Conservation (phyloP, 2,888 invertebrate species). For the Cerceris ruficornis region DNA sequence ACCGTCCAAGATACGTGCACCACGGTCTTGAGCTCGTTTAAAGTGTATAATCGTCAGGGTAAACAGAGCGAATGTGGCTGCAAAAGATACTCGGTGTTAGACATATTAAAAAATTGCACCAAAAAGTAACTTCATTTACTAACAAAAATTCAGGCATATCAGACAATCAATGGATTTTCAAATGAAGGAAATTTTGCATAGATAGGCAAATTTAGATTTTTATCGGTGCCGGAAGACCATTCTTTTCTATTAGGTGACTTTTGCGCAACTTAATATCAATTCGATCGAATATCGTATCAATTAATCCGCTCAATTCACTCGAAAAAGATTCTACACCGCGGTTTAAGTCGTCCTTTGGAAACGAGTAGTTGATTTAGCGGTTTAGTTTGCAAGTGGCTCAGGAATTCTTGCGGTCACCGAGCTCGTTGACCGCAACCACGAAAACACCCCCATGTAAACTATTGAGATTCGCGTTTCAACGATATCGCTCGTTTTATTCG, state of each 20-base stretch:
- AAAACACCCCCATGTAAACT: neutral
- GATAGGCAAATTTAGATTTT: too few species aligned
- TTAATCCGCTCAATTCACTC: too few species aligned
- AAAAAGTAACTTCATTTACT: neutral
- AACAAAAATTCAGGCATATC: too few species aligned
- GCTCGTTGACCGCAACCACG: conserved; percentile 22
- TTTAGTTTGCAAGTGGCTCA: conserved; percentile 13
- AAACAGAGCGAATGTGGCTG: conserved; percentile 95
- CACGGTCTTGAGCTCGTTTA: conserved; percentile 89
- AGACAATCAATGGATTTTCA: too few species aligned
- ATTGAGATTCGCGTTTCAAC: too few species aligned
- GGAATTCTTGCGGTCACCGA: conserved; percentile 32
- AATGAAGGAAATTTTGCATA: too few species aligned
- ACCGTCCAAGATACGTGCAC: conserved; percentile 83
- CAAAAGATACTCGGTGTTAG: conserved; percentile 50
- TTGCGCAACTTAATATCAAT: neutral
- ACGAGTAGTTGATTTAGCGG: conserved; percentile 19
- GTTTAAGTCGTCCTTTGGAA: neutral
- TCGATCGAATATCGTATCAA: neutral
- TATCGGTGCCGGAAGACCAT: too few species aligned
- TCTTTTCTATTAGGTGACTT: neutral
- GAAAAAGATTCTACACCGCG: too few species aligned
- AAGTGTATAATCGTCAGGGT: conserved; percentile 96
- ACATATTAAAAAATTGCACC: neutral
- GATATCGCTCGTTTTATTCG: too few species aligned